A percentile compares a stretch with the other conserved stretches of the same genome.
phyloP scores from a whole-genome alignment of 1,140 invertebrate species.

The Cyclina sinensis region DNA sequence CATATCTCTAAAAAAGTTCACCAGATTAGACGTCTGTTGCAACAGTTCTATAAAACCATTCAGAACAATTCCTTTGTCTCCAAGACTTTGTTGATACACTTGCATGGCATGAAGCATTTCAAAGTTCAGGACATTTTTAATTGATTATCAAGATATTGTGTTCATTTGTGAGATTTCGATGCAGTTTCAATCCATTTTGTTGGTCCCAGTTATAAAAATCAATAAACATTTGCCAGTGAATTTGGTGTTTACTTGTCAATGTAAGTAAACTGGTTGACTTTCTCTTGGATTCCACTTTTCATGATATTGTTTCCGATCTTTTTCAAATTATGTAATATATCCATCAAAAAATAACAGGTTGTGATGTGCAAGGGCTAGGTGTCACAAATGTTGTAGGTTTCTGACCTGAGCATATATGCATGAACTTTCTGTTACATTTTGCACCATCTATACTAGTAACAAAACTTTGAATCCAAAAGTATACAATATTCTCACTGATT shows the following conservation, averaged over 20 bases:
- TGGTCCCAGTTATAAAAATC: constrained; percentile 43
- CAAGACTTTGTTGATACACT: constrained; percentile 15
- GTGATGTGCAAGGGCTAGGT: background rate
- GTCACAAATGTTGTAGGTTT: constrained; percentile 33
- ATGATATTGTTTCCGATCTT: constrained; percentile 65
- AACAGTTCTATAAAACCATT: constrained; percentile 30
- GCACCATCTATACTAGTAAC: constrained; percentile 62
- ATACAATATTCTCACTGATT: constrained; percentile 36
- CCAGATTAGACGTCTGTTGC: background rate
- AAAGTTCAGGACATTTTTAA: constrained; percentile 9
- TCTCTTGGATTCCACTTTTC: constrained; percentile 1
- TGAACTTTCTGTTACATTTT: constrained; percentile 58
- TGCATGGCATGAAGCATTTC: constrained; percentile 33
- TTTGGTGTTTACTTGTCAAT: background rate
- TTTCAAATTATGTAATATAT: constrained; percentile 64
- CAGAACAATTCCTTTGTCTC: constrained; percentile 11
- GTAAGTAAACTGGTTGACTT: constrained; percentile 21
- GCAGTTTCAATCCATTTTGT: constrained; percentile 1
- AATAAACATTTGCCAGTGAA: constrained; percentile 48
- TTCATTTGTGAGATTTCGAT: constrained; percentile 37
- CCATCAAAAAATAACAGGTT: constrained; percentile 67
- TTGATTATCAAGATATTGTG: constrained; percentile 11
- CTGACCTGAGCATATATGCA: constrained; percentile 20
- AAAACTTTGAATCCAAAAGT: constrained; percentile 34
- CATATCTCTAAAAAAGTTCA: constrained; percentile 39